Percentiles rank a stretch among this genome's conserved stretches.
Conservation (phyloP, 2,797 vertebrate genomes). For the Alauda arvensis region DNA sequence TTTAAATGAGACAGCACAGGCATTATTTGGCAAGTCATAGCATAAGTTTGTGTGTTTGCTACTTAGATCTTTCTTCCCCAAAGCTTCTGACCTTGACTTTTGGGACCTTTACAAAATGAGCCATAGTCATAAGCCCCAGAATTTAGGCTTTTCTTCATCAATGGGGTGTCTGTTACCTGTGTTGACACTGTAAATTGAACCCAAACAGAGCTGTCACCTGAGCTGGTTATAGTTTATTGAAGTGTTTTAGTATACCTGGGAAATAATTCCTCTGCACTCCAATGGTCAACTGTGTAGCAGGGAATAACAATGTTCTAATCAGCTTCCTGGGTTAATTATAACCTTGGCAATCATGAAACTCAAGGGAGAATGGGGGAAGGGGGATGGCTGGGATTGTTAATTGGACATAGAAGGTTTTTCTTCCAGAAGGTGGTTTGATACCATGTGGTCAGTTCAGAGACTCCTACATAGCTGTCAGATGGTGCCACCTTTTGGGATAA, state of each 20-base stretch:
- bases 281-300: not conserved
- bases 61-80: not conserved
- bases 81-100: not conserved
- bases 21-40: accelerated
- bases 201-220: not conserved
- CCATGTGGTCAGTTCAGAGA: not conserved
- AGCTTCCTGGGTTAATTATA: not conserved
- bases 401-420: not conserved
- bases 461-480: not conserved
- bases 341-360: not conserved
- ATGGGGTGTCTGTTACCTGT: not conserved
- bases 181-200: not conserved
- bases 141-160: not conserved
- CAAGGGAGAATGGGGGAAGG: not conserved
- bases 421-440: not conserved
- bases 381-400: not conserved
- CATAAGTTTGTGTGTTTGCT: not conserved
- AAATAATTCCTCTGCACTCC: not conserved
- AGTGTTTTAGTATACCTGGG: not conserved
- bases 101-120: not conserved
- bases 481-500: not conserved
- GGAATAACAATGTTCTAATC: not conserved
- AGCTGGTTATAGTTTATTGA: not conserved
- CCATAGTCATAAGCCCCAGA: not conserved
- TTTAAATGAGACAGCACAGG: not conserved